A percentile compares a stretch with the other conserved stretches of the same genome.
Evolutionary conservation across 1,140 invertebrate species (phyloP).

Genomic region (Anastatus disparis): DNA sequence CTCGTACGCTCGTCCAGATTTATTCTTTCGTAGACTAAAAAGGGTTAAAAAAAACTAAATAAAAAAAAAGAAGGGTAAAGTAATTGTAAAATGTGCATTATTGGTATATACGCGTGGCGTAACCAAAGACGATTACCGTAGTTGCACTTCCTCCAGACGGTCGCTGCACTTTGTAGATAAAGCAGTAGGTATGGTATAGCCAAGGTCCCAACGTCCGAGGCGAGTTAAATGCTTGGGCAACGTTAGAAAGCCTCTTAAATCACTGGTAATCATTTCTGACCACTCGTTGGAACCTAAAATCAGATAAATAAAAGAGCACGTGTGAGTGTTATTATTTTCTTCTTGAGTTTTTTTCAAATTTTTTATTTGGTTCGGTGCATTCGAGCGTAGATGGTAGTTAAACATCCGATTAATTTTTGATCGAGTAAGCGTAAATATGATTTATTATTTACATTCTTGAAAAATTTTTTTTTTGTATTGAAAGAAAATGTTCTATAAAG

Average conservation of each 20-base stretch:
- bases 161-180: constrained; percentile 60
- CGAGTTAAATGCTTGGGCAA: constrained; percentile 2
- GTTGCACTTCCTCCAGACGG: constrained; percentile 41
- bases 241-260: constrained; percentile 59
- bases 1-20: background rate
- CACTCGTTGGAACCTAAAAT: constrained; percentile 47
- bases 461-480: background rate
- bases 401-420: constrained; percentile 35
- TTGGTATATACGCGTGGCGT: background rate
- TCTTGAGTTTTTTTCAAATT: background rate
- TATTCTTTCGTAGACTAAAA: constrained; percentile 13
- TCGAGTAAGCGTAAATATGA: constrained; percentile 21
- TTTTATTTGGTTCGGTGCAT: background rate
- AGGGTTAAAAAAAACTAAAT: constrained; percentile 25
- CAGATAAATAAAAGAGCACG: too few species aligned
- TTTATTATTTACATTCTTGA: constrained; percentile 13
- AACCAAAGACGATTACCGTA: constrained; percentile 32
- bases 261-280: constrained; percentile 62
- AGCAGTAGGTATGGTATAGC: constrained; percentile 47
- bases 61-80: constrained; percentile 35
- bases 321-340: background rate
- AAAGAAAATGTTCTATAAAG: background rate
- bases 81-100: constrained; percentile 21
- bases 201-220: constrained; percentile 14
- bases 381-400: constrained; percentile 43